Evolutionary conservation across 2,797 vertebrate species (phyloP), one percentile per base, ranked within the genome.

Genomic region (Takifugu ocellatus): DNA sequence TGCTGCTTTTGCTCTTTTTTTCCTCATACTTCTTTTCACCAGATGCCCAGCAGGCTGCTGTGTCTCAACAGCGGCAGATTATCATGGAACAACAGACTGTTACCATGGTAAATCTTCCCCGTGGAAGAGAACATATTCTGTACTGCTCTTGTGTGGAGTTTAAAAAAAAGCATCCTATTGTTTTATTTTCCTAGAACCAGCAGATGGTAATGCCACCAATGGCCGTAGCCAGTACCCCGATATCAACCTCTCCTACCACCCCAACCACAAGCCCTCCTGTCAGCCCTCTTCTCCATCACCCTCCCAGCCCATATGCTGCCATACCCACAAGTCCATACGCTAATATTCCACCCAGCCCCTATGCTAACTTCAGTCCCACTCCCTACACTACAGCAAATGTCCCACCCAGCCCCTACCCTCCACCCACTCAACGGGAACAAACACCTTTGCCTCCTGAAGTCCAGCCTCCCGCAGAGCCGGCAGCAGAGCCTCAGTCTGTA

Each of bases 171-270:
- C 31, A 33, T 10, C 31, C 1, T 33, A 2, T 56, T 29, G 56
- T 59, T 48, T 70, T 50, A 46, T 63, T 61, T 51, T 51, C 47
- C 26, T 82, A 97, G 95, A 94, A 93, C 24, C 92, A 92, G 78
- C 94, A 95, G 84, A 94, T 93, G 93, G 92, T 93, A 54, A 89
- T 93, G 84, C 94, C 94, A 69, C 90, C 93, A 12, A 90, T 93
- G 90, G 89, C 92, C 0, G 88, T 94, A 51, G 79, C 79, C 50
- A 26, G 65, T 75, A 89, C 83, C 65, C 91, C 87, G 0, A 72
- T 90, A 49, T 77, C 84, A 0, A 88, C 86, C 52, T 81, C 88
- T 5, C 85, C 89, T 6, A 72, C 85, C 5, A 77, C 87, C 21
- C 83, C 84, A 0, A 63, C 87, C 59, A 83, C 75, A 4, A 91